Conservation (phyloP, 2,113 vertebrate species). For the Neogale vison region DNA sequence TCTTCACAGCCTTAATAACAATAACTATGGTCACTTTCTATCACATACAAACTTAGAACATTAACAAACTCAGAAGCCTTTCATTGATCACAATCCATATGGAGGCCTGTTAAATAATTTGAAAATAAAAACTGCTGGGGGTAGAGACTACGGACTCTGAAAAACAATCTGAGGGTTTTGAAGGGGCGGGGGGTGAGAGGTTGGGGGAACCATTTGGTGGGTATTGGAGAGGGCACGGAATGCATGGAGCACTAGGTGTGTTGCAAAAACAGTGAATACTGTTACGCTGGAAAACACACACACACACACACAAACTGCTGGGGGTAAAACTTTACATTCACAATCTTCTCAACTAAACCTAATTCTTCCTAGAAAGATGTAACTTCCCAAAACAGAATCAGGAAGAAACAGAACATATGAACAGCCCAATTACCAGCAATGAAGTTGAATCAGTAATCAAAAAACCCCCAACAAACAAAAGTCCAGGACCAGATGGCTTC, state of each 20-base stretch:
- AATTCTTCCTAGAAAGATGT: background rate
- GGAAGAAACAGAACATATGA: background rate
- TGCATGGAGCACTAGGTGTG: no score
- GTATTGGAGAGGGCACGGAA: no score
- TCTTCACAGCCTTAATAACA: background rate
- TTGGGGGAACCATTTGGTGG: no score
- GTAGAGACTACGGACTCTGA: background rate
- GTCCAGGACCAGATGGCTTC: background rate
- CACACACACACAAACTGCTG: background rate
- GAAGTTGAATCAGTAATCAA: background rate
- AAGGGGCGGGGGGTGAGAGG: no score
- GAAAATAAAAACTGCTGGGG: background rate
- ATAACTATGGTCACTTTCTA: background rate
- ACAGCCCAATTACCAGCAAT: background rate
- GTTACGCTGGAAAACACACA: no score
- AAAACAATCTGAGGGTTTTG: no score
- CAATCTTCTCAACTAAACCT: background rate
- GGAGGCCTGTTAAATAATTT: background rate
- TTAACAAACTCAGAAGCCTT: background rate
- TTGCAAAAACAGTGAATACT: no score
- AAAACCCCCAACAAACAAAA: background rate
- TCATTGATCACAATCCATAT: background rate
- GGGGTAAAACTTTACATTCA: background rate
- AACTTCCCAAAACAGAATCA: background rate
- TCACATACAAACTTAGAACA: background rate